phyloP scores from a whole-genome alignment of 2,888 invertebrate species.

The Gnatocerus cornutus region DNA sequence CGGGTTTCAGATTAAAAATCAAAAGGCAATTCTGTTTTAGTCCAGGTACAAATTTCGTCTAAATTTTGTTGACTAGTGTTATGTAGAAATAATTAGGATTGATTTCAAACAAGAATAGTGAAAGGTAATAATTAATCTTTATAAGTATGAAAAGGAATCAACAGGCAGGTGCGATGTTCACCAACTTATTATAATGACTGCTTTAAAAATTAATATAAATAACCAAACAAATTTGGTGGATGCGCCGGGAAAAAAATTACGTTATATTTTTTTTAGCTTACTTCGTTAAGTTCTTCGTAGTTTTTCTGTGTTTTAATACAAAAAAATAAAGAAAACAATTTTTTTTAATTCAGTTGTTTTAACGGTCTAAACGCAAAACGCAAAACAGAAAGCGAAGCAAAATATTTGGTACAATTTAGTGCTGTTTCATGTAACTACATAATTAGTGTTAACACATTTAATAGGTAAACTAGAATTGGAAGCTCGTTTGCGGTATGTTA shows the following conservation, averaged over 20 bases:
- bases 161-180: background rate
- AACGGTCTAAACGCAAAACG: no score
- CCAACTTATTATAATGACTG: background rate
- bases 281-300: no score
- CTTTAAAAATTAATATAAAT: background rate
- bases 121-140: slow-evolving; percentile 27
- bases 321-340: no score
- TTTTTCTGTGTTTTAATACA: no score
- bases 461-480: background rate
- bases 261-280: background rate
- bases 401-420: no score
- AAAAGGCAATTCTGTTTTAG: background rate
- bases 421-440: no score
- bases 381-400: no score
- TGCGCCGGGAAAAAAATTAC: background rate
- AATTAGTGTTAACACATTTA: background rate
- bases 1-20: background rate
- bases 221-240: background rate
- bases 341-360: no score
- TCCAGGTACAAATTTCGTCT: no score
- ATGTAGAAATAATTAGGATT: background rate
- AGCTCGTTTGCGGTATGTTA: slow-evolving; percentile 14
- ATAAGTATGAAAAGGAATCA: slow-evolving; percentile 5
- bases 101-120: background rate
- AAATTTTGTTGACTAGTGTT: no score